phyloP scores from a whole-genome alignment of 2,888 invertebrate species.

The Melanotus villosus region DNA sequence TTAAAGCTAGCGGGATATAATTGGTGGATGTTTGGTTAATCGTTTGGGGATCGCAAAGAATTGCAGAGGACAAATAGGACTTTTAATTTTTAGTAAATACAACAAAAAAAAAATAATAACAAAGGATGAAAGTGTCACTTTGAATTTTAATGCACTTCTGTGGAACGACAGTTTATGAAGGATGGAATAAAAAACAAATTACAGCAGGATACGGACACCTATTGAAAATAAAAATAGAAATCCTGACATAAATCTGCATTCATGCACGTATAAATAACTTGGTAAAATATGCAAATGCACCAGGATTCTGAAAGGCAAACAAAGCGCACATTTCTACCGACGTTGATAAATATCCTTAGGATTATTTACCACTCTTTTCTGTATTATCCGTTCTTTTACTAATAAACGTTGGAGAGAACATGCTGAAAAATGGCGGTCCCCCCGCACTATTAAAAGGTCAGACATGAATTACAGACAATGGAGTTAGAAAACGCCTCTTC shows the following conservation, averaged over 20 bases:
- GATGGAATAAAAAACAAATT: neutral
- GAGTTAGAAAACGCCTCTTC: neutral
- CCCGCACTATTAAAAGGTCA: constrained; percentile 16
- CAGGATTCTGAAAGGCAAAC: constrained; percentile 8
- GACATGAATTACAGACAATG: constrained; percentile 10
- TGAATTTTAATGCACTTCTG: too few species aligned
- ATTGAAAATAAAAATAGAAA: neutral
- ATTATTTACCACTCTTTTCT: constrained; percentile 21
- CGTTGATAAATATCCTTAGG: constrained; percentile 19
- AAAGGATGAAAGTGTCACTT: too few species aligned
- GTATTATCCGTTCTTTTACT: constrained; percentile 10
- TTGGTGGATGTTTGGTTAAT: too few species aligned
- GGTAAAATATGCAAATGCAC: constrained; percentile 22
- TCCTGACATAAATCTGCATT: constrained; percentile 19
- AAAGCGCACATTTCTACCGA: constrained; percentile 21
- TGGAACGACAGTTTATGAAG: too few species aligned
- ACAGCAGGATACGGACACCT: neutral
- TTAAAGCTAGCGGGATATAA: too few species aligned
- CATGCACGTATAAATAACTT: constrained; percentile 17
- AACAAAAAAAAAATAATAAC: too few species aligned
- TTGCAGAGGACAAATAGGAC: too few species aligned
- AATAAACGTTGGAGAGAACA: constrained; percentile 9
- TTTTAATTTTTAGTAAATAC: too few species aligned
- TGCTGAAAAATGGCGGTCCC: constrained; percentile 12
- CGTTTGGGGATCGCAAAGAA: too few species aligned